Evolutionary conservation across 2,113 vertebrate genomes (phyloP).

Genomic region (Lagopus muta): DNA sequence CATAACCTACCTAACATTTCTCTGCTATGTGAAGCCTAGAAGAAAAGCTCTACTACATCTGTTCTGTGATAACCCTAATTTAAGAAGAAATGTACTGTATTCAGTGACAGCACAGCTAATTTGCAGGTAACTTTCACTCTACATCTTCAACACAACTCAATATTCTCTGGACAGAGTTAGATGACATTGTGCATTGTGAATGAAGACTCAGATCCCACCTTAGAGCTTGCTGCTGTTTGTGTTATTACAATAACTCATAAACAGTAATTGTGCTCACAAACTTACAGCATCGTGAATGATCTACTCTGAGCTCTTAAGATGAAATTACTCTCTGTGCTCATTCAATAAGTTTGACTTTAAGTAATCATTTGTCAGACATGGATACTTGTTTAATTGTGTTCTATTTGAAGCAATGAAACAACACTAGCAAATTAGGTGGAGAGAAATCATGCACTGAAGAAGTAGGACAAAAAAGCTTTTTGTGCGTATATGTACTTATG

Average conservation of each 20-base stretch:
- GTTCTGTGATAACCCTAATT: too few relatives aligned
- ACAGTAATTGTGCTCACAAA: neutral
- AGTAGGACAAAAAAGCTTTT: neutral
- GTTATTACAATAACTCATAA: neutral
- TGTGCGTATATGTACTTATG: accelerated
- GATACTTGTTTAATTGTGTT: neutral
- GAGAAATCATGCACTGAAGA: neutral
- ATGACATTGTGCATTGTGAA: neutral
- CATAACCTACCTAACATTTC: too few relatives aligned
- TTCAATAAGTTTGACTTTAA: neutral
- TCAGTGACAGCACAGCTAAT: too few relatives aligned
- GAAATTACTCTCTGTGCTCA: neutral
- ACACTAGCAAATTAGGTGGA: neutral
- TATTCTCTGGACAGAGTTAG: neutral
- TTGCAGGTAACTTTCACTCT: neutral
- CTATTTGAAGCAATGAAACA: neutral
- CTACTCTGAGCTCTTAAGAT: neutral
- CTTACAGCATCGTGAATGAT: neutral
- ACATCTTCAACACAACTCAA: neutral
- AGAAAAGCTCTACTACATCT: too few relatives aligned
- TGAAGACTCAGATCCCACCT: neutral
- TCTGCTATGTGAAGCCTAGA: too few relatives aligned
- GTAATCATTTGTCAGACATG: neutral
- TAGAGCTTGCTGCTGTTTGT: neutral
- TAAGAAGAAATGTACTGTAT: too few relatives aligned